These are phyloP conservation scores for Noctuana brunneofusca DNA, from an alignment of 2,888 invertebrate genomes.

Conservation along the genomic window DNA sequence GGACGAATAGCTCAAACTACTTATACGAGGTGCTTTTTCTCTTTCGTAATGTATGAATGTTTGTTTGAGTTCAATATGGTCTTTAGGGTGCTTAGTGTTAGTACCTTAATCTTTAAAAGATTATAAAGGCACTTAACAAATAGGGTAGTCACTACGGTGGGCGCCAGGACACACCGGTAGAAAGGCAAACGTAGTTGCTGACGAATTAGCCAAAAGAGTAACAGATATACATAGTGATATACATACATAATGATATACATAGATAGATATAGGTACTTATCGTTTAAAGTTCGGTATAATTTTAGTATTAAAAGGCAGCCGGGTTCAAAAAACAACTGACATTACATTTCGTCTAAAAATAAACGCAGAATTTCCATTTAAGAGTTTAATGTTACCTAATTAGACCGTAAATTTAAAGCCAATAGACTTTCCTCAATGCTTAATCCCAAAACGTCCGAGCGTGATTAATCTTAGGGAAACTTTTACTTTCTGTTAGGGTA, in stretches of 20 bases:
- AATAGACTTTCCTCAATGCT: slow-evolving; percentile 14
- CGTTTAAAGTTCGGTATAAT: no score
- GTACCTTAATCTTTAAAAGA: background rate
- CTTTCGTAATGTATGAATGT: background rate
- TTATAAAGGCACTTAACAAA: no score
- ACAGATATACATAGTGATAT: no score
- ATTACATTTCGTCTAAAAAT: background rate
- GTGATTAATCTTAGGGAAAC: slow-evolving; percentile 30
- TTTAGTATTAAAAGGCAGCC: background rate
- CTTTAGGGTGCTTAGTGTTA: background rate
- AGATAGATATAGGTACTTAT: no score
- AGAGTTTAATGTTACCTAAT: slow-evolving; percentile 18
- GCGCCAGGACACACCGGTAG: no score
- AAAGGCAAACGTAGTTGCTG: no score
- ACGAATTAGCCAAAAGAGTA: no score
- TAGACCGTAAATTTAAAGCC: slow-evolving; percentile 20
- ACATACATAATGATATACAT: no score
- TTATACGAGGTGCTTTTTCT: slow-evolving; percentile 17
- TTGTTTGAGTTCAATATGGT: background rate
- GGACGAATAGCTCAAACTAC: slow-evolving; percentile 25
- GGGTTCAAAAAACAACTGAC: background rate
- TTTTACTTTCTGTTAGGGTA: slow-evolving; percentile 30
- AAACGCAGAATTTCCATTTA: slow-evolving; percentile 1
- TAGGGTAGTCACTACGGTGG: no score
- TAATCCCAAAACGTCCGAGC: slow-evolving; percentile 23